phyloP scores from a whole-genome alignment of 2,888 invertebrate genomes.

The Nephrotoma flavescens region DNA sequence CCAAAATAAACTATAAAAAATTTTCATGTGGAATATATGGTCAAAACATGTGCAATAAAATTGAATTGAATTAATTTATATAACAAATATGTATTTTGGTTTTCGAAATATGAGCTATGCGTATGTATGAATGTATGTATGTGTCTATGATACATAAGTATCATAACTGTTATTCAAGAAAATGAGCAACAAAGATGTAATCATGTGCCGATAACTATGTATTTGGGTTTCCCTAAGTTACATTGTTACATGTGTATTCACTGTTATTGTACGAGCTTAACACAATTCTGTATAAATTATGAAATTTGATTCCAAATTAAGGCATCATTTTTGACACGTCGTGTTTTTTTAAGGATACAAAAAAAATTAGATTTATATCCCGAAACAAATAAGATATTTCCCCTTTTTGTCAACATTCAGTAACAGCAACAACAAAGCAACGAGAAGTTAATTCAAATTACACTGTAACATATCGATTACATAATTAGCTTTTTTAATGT shows the following conservation, averaged over 20 bases:
- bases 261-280: neutral
- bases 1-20: neutral
- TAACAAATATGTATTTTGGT: neutral
- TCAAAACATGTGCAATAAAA: slow-evolving; percentile 1
- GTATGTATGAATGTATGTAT: neutral
- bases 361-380: neutral
- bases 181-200: neutral
- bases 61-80: neutral
- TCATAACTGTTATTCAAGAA: neutral
- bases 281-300: slow-evolving; percentile 2
- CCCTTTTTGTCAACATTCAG: neutral
- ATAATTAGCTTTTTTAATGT: slow-evolving; percentile 7
- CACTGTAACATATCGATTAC: slow-evolving; percentile 9
- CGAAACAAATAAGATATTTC: neutral
- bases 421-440: neutral
- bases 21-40: neutral
- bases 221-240: neutral
- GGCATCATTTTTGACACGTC: slow-evolving; percentile 10
- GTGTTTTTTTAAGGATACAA: slow-evolving; percentile 2
- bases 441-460: neutral
- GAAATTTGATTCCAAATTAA: slow-evolving; percentile 11
- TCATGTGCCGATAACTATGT: neutral
- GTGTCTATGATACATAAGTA: neutral
- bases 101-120: neutral
- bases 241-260: neutral